Percentiles rank a stretch among this genome's conserved stretches.
phyloP scores from a whole-genome alignment of 2,888 invertebrate genomes.

The Apoderus coryli region DNA sequence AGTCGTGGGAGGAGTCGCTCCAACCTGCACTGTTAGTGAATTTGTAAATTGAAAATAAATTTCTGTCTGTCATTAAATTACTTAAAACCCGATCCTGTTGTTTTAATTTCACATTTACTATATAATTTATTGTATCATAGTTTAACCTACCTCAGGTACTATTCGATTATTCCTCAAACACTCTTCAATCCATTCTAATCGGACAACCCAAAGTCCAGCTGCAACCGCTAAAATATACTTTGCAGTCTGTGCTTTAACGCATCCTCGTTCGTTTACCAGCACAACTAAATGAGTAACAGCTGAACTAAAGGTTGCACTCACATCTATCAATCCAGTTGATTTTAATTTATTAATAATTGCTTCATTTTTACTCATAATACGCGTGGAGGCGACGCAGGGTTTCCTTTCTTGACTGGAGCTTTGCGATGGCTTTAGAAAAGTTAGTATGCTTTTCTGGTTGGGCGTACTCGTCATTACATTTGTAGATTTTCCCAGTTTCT shows the following conservation, averaged over 20 bases:
- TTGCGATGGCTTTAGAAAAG: constrained; percentile 19
- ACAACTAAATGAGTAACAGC: constrained; percentile 30
- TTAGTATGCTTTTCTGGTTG: constrained; percentile 28
- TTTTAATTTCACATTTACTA: too few relatives aligned
- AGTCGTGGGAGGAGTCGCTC: too few relatives aligned
- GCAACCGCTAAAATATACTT: constrained; percentile 44
- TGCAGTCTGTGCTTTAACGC: constrained; percentile 29
- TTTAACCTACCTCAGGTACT: constrained; percentile 34
- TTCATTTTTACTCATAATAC: constrained; percentile 24
- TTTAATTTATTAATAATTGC: constrained; percentile 23
- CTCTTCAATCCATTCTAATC: constrained; percentile 38
- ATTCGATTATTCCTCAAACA: constrained; percentile 32
- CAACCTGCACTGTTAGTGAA: too few relatives aligned
- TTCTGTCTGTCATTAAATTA: too few relatives aligned
- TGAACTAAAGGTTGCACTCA: constrained; percentile 21
- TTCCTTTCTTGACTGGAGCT: constrained; percentile 15
- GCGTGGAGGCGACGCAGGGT: constrained; percentile 26
- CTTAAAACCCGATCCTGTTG: too few relatives aligned
- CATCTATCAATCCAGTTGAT: constrained; percentile 25
- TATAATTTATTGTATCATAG: too few relatives aligned
- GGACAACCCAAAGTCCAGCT: constrained; percentile 42
- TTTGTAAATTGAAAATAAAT: too few relatives aligned
- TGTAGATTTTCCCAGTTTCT: constrained; percentile 14
- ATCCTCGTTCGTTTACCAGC: constrained; percentile 22
- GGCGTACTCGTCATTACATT: constrained; percentile 23